These are phyloP conservation scores for Acropora yongei DNA, from an alignment of 64 coral and sea anemone genomes.

Conservation along the genomic window DNA sequence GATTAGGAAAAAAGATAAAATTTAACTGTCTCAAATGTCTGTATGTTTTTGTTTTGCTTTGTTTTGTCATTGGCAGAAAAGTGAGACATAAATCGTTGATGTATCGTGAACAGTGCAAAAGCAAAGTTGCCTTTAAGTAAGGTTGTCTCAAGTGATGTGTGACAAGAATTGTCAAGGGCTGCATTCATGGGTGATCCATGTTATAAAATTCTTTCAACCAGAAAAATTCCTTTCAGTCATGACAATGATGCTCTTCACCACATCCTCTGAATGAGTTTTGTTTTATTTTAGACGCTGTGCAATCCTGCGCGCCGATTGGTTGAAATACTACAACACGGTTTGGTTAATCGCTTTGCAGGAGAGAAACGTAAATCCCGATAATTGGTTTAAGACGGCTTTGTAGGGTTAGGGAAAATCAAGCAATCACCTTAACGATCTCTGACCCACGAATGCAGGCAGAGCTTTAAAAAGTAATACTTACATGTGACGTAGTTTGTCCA, in stretches of 20 bases:
- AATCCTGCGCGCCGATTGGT: background rate
- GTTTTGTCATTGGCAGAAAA: too few relatives aligned
- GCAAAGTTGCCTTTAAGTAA: too few relatives aligned
- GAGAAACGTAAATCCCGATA: background rate
- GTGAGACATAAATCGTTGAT: too few relatives aligned
- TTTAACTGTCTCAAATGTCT: background rate
- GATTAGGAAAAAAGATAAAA: too few relatives aligned
- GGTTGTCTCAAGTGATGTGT: too few relatives aligned
- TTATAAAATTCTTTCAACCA: background rate
- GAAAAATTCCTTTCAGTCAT: background rate
- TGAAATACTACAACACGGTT: background rate
- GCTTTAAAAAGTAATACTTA: conserved; percentile 14
- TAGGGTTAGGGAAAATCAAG: background rate
- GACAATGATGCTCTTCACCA: background rate
- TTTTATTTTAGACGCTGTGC: background rate
- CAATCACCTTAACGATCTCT: background rate
- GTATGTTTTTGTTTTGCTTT: too few relatives aligned
- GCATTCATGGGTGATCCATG: too few relatives aligned
- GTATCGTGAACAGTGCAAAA: too few relatives aligned
- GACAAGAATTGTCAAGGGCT: too few relatives aligned
- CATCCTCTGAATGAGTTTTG: background rate
- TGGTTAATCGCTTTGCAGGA: background rate
- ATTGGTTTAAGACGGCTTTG: background rate
- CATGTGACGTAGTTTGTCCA: conserved; percentile 1
- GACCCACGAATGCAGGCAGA: background rate